phyloP scores from a whole-genome alignment of 2,797 vertebrate species.

The Darevskia nairensis region DNA sequence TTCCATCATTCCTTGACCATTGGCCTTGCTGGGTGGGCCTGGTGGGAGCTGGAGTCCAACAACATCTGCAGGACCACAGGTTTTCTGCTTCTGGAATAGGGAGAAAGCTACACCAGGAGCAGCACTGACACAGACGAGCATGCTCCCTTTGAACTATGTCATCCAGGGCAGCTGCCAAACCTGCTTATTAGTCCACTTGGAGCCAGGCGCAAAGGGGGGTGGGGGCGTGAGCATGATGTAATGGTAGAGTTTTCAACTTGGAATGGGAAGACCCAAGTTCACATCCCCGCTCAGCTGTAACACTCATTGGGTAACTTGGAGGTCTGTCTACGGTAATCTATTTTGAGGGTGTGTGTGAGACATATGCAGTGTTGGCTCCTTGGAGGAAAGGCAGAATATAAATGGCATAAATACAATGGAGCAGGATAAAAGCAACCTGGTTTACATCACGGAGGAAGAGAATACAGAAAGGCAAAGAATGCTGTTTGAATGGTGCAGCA shows the following conservation, averaged over 20 bases:
- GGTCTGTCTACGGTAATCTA: not conserved
- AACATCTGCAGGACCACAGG: too few relatives aligned
- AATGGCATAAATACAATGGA: not conserved
- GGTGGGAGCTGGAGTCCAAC: too few relatives aligned
- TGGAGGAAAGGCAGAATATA: not conserved
- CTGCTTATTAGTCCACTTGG: too few relatives aligned
- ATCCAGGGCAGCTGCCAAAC: not conserved
- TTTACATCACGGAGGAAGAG: not conserved
- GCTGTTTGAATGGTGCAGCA: not conserved
- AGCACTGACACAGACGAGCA: not conserved
- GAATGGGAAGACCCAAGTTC: not conserved
- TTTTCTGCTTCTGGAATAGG: not conserved
- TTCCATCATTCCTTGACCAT: too few relatives aligned
- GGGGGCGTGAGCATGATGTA: not conserved
- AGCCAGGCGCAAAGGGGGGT: not conserved
- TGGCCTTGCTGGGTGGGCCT: too few relatives aligned
- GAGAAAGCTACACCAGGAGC: not conserved
- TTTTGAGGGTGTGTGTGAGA: not conserved
- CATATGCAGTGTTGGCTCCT: too few relatives aligned
- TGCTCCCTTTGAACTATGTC: not conserved
- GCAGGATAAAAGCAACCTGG: not conserved
- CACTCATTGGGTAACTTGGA: too few relatives aligned
- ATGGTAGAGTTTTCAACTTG: not conserved
- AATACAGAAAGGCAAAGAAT: not conserved
- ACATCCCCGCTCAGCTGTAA: not conserved